Evolutionary conservation across 2,888 invertebrate genomes (phyloP).

Genomic region (Pheosia gnoma): DNA sequence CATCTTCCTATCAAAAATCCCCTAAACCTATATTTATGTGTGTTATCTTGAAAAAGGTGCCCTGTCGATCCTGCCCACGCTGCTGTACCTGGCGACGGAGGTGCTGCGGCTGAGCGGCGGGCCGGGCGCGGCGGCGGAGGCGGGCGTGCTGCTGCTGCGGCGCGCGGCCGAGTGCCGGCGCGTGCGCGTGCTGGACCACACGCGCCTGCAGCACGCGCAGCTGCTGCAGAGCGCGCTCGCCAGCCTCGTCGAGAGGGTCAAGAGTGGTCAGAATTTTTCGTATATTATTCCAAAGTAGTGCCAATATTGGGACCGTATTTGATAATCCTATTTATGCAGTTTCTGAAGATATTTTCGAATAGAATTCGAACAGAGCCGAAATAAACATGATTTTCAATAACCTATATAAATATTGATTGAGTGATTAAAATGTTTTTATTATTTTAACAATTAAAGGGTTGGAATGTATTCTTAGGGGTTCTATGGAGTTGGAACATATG

Average conservation of each 20-base stretch:
- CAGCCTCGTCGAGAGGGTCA: slow-evolving; percentile 95
- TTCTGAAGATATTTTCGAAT: neutral
- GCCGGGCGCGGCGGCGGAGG: slow-evolving; percentile 85
- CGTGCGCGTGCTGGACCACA: slow-evolving; percentile 86
- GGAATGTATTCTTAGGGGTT: too few species aligned
- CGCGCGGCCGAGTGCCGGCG: slow-evolving; percentile 90
- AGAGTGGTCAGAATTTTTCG: slow-evolving; percentile 88
- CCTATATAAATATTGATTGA: too few species aligned
- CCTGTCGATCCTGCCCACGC: slow-evolving; percentile 93
- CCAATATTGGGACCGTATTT: too few species aligned
- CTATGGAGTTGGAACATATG: too few species aligned
- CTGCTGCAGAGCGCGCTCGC: slow-evolving; percentile 95
- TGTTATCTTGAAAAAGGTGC: slow-evolving; percentile 74
- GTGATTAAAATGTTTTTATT: too few species aligned
- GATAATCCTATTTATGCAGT: neutral
- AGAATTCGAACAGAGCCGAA: too few species aligned
- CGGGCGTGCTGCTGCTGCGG: slow-evolving; percentile 87
- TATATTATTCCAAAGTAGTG: too few species aligned
- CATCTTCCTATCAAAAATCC: too few species aligned
- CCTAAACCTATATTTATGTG: too few species aligned
- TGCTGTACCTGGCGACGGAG: slow-evolving; percentile 95
- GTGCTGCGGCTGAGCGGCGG: slow-evolving; percentile 93
- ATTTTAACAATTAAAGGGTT: too few species aligned
- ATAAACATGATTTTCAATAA: too few species aligned
- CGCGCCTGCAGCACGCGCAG: slow-evolving; percentile 89